Base-by-base conservation (phyloP, 1,140 invertebrate species). In the Anastrepha obliqua region DNA sequence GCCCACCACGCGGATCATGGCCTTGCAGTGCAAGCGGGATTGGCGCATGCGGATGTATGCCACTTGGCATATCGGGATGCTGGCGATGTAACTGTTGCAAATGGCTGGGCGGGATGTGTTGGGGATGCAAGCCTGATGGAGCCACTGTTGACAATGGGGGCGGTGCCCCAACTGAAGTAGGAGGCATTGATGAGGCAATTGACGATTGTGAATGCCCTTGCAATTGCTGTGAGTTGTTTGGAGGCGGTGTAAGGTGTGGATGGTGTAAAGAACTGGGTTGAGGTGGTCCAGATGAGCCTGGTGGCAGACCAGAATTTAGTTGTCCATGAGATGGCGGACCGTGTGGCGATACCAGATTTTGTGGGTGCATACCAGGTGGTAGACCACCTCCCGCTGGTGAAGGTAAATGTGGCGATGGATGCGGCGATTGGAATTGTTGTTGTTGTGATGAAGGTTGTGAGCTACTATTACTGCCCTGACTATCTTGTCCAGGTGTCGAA, bases 311-410 rank as follows among this genome's bases (percentile, higher is more conserved):
- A 92, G 95, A 88, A 89, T 94, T 91, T 92, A 94, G 93, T 44
- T 94, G 94, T 89, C 94, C 94, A 58, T 94, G 94, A 93, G 95
- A 94, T 58, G 94, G 94, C 29, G 95, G 94, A n/a, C 88, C 88
- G 60, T 88, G 90, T 29, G 90, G 88, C 3, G 90, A 89, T 94
- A 96, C 95, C 86, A 96, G 93, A 92, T 96, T 95, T 93, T 95
- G 95, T 74, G 95, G 95, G 93, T 96, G 64, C 94, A 94, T 90
- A 9, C 92, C 92, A 7, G 93, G 93, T 9, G 93, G 93, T 20
- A 91, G 87, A 13, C 89, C 91, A 20, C 90, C 89, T 42, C 90
- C 89, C 17, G 90, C 92, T 59, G 92, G 91, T 13, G 92, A 92
- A 88, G 91, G 92, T 90, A 92, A 90, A 65, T 93, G 91, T 85